phyloP scores from a whole-genome alignment of 1,140 invertebrate species.

The Apis florea region DNA sequence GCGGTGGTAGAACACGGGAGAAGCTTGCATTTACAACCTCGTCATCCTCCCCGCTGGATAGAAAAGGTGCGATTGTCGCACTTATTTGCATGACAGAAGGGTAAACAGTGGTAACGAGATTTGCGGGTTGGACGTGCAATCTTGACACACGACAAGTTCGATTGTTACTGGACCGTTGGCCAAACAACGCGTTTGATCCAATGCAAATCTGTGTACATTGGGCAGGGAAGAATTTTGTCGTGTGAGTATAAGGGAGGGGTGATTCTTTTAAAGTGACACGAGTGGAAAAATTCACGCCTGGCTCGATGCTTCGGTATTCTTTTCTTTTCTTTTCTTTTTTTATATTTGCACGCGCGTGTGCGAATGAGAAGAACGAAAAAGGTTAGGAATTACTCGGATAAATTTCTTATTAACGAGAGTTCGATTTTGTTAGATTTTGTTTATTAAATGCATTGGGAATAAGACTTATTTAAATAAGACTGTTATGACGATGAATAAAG shows the following conservation, averaged over 20 bases:
- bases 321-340: no score
- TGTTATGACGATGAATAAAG: no score
- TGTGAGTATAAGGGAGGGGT: slow-evolving; percentile 13
- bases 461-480: no score
- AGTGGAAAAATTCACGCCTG: slow-evolving; percentile 39
- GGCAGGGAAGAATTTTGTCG: not conserved
- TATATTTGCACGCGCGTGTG: no score
- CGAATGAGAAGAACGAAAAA: no score
- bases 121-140: slow-evolving; percentile 61
- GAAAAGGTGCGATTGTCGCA: slow-evolving; percentile 64
- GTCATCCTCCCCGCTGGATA: slow-evolving; percentile 6
- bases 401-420: no score
- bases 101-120: slow-evolving; percentile 73
- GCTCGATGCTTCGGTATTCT: not conserved
- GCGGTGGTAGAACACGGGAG: slow-evolving; percentile 2
- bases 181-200: slow-evolving; percentile 68
- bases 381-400: no score
- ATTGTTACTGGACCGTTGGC: slow-evolving; percentile 63
- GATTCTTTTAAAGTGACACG: slow-evolving; percentile 47
- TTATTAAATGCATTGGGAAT: no score
- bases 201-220: slow-evolving; percentile 51
- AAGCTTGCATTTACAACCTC: not conserved
- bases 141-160: slow-evolving; percentile 58
- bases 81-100: slow-evolving; percentile 74
- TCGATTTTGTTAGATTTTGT: no score